phyloP scores from a whole-genome alignment of 2,797 vertebrate genomes.

The Rhinophrynus dorsalis region DNA sequence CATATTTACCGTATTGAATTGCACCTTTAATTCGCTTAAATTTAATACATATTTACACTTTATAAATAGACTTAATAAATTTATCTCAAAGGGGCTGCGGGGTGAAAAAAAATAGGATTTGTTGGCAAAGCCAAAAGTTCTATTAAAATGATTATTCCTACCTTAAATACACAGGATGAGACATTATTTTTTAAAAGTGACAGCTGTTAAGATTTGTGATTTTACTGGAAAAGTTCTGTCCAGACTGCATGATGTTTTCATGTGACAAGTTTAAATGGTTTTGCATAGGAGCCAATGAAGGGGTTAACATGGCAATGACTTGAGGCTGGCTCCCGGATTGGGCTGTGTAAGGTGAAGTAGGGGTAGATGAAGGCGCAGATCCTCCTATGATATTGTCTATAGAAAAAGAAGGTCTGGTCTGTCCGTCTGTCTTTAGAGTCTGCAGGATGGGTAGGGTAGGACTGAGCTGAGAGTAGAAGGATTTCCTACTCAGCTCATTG shows the following conservation, averaged over 20 bases:
- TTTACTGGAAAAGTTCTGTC: conserved; percentile 85
- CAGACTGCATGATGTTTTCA: conserved; percentile 77
- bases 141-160: conserved; percentile 74
- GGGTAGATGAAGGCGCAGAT: conserved; percentile 71
- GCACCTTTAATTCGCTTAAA: too few species aligned
- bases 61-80: conserved; percentile 74
- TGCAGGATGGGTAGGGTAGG: conserved; percentile 80
- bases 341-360: conserved; percentile 75
- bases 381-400: conserved; percentile 95
- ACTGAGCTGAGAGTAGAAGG: conserved; percentile 87
- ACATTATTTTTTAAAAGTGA: conserved; percentile 75
- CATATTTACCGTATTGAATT: too few species aligned
- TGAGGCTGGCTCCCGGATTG: conserved; percentile 82
- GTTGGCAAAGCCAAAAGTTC: conserved; percentile 49
- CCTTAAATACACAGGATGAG: conserved; percentile 70
- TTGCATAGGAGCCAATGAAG: conserved; percentile 84
- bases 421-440: conserved; percentile 86
- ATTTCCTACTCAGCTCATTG: conserved; percentile 82
- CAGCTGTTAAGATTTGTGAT: conserved; percentile 84
- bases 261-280: conserved; percentile 86
- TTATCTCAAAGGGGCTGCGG: background rate
- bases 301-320: conserved; percentile 90
- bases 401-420: conserved; percentile 84
- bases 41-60: conserved; percentile 79
- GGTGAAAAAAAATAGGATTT: background rate